Base-by-base conservation (phyloP, 2,888 invertebrate species). In the Eupeodes luniger region DNA sequence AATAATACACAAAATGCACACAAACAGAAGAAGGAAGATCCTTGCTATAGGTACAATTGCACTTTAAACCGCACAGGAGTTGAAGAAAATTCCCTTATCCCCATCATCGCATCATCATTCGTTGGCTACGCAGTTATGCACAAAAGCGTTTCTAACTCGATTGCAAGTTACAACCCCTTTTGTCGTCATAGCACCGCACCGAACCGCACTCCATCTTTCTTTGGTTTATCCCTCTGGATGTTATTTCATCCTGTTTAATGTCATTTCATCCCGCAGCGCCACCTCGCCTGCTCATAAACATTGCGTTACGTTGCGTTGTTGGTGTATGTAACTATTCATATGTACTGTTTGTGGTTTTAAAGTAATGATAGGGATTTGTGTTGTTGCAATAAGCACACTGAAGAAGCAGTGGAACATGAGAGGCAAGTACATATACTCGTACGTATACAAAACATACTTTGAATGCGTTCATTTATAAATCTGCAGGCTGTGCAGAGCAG, bases 101-200 rank as follows among this genome's bases (percentile, higher is more conserved):
- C 12, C 11, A 40, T 40, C 55, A 19, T 19, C 40, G n/a, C n/a
- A 47, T 64, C 44, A 44, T 62, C n/a, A 16, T 69, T 53, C 36
- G 12, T 53, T 53, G 10, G 53, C 53, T 51, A 51, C 51, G 27
- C 16, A 53, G 53, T 55, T 70, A 70, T 55, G 69, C 36, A 55
- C 53, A 36, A 70, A 55, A 55, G 69, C 69, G 53, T 10, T 19
- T 55, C 53, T 55, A 55, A 67, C 67, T 67, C 55, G 16, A 70
- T 55, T 69, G 12, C 53, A 12, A 11, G 27, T 40, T 40, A 9
- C 40, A 7, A 40, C 40, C 40, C 40, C 9, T 40, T 5, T 40
- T 40, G 40, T 5, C 40, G 40, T 40, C 9, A 9, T 9, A 0
- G 40, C 6, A 7, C 40, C 9, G 40, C 19, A 19, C 19, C 9